Evolutionary conservation across 2,797 vertebrate genomes (phyloP).

Genomic region (Mus minutoides): DNA sequence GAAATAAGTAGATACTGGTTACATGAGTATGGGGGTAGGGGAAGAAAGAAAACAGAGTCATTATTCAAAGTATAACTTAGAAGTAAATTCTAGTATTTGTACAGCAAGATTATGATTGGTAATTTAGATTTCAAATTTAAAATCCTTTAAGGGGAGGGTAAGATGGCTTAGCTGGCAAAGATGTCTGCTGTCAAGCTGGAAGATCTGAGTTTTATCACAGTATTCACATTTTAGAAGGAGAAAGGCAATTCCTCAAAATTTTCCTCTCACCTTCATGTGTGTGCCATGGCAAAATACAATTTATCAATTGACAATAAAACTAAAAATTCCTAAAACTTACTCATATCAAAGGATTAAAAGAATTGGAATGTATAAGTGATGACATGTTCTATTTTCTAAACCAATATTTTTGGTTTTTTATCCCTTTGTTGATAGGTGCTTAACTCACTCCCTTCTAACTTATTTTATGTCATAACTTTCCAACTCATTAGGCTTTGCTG

Average conservation of each 20-base stretch:
- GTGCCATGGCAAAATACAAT: rapidly evolving
- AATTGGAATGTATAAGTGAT: conserved; percentile 1
- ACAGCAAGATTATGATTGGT: not conserved
- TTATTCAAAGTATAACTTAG: not conserved
- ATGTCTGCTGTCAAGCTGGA: not conserved
- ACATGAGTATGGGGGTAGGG: not conserved
- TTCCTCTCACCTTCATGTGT: not conserved
- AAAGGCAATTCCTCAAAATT: not conserved
- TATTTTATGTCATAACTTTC: conserved; percentile 70
- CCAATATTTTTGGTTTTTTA: conserved; percentile 40
- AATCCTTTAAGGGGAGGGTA: not conserved
- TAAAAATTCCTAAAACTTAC: not conserved
- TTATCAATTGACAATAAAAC: not conserved
- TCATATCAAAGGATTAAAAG: conserved; percentile 35
- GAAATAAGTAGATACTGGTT: not conserved
- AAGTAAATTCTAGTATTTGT: not conserved
- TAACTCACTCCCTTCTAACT: conserved; percentile 69
- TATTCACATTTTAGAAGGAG: not conserved
- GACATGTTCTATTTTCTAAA: conserved; percentile 46
- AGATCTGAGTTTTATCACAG: not conserved
- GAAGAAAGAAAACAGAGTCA: not conserved
- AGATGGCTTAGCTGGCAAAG: not conserved
- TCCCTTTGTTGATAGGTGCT: conserved; percentile 56
- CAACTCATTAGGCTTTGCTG: conserved; percentile 75
- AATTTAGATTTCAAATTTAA: not conserved